Evolutionary conservation across 30 jellyfish, hydroid and myxozoan species (phyloP), one percentile per base, ranked within the genome.

Genomic region (Aurelia sp.): DNA sequence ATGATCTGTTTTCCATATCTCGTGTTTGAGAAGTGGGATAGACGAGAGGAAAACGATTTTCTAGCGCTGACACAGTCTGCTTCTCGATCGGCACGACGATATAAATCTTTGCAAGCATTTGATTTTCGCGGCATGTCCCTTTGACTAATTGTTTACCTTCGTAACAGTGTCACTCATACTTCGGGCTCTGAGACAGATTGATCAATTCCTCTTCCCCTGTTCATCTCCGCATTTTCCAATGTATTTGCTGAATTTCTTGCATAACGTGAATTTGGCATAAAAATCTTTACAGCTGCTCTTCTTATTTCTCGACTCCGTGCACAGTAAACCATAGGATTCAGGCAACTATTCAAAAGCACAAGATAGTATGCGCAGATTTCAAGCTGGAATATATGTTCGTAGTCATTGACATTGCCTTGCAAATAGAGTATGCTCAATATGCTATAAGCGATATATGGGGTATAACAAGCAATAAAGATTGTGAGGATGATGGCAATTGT

Each of bases 241-340:
- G 55, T 44, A 44, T 5, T 44, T 44, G 13, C 55, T 44, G 16
- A 13, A 59, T 21, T 30, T 44, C 55, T 44, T 44, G 55, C 55
- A 9, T 5, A 44, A 44, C 55, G 55, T 44, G 55, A 7, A 12
- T 44, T 44, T 12, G 30, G 69, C 69, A 18, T 33, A 16, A 78
- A 78, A 68, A 78, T 31, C 13, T 65, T 23, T 15, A 62, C 19
- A 3, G 93, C 82, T 9, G 93, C 93, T 27, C 40, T 51, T 20
- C 87, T 66, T 21, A 84, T 84, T 21, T 84, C 93, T 23, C 66
- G 47, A 48, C 86, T 70, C 30, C 93, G 68, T 31, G 84, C 93
- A 67, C 93, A 84, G 60, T 84, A 84, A 19, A 84, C 55, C 75
- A 84, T 1, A 19, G 93, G 93, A 55, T 84, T 84, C 35, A 84